These are phyloP conservation scores for Himalopsyche tibetana DNA, from an alignment of 2,888 invertebrate species.

Conservation along the genomic window DNA sequence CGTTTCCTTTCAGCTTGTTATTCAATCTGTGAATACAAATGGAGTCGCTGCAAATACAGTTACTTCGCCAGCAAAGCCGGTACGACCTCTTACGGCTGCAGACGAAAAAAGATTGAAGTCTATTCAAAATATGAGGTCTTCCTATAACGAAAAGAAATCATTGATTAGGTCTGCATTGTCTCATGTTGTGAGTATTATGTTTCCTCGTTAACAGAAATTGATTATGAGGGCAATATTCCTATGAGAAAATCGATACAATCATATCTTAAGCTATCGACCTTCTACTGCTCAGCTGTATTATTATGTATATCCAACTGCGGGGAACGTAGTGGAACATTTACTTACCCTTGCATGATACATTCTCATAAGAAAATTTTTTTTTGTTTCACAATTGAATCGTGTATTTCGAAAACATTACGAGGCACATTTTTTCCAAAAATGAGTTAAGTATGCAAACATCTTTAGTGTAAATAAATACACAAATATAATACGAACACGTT, in stretches of 20 bases:
- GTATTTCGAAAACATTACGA: too few species aligned
- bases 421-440: too few species aligned
- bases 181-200: conserved; percentile 76
- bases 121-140: conserved; percentile 79
- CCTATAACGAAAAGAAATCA: conserved; percentile 80
- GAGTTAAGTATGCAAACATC: too few species aligned
- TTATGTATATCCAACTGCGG: too few species aligned
- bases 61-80: background rate
- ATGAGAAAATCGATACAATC: too few species aligned
- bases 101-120: conserved; percentile 83
- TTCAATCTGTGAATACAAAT: conserved; percentile 15
- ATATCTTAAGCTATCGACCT: too few species aligned
- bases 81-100: conserved; percentile 70
- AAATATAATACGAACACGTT: too few species aligned
- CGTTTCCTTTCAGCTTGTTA: conserved; percentile 36
- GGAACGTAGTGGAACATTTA: too few species aligned
- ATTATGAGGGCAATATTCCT: too few species aligned
- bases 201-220: background rate
- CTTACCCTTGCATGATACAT: background rate
- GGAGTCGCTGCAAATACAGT: background rate
- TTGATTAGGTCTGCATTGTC: conserved; percentile 81
- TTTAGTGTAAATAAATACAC: too few species aligned
- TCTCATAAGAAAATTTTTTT: background rate
- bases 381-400: background rate
- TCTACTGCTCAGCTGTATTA: too few species aligned